These are phyloP conservation scores for Vombatus ursinus DNA, from an alignment of 2,113 vertebrate genomes.

Conservation along the genomic window DNA sequence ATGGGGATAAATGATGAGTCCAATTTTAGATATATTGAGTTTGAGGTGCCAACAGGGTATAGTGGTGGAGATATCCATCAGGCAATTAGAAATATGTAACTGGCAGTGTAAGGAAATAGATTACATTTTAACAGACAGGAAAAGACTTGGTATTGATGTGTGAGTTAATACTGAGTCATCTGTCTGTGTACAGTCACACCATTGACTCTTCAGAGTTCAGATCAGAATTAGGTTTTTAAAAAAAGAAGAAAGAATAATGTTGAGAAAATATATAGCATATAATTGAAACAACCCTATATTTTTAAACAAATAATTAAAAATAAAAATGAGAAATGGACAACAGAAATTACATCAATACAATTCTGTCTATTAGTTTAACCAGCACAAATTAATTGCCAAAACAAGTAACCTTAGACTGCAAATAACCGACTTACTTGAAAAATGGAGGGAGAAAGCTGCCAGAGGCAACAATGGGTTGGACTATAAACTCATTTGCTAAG, in stretches of 20 bases:
- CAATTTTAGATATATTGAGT: not conserved
- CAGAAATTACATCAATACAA: not conserved
- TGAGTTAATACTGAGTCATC: not conserved
- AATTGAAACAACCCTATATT: not conserved
- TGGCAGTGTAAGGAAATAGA: not conserved
- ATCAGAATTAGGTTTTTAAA: not conserved
- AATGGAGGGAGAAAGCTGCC: not conserved
- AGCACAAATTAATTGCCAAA: not conserved
- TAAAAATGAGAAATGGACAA: not conserved
- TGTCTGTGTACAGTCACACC: not conserved
- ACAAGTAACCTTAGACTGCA: not conserved
- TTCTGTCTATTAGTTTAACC: not conserved
- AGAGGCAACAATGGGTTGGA: not conserved
- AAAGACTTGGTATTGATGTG: not conserved
- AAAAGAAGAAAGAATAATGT: not conserved
- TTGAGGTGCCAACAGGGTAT: not conserved
- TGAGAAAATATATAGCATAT: not conserved
- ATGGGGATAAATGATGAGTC: not conserved
- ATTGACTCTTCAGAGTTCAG: not conserved
- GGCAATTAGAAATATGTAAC: not conserved
- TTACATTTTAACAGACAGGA: not conserved
- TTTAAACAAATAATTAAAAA: not conserved
- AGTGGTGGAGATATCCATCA: not conserved
- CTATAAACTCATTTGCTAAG: not conserved
- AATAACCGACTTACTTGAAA: not conserved